A percentile compares a stretch with the other conserved stretches of the same genome.
These are phyloP conservation scores for Linurgus olivaceus DNA, from an alignment of 2,797 vertebrate species.

Conservation along the genomic window DNA sequence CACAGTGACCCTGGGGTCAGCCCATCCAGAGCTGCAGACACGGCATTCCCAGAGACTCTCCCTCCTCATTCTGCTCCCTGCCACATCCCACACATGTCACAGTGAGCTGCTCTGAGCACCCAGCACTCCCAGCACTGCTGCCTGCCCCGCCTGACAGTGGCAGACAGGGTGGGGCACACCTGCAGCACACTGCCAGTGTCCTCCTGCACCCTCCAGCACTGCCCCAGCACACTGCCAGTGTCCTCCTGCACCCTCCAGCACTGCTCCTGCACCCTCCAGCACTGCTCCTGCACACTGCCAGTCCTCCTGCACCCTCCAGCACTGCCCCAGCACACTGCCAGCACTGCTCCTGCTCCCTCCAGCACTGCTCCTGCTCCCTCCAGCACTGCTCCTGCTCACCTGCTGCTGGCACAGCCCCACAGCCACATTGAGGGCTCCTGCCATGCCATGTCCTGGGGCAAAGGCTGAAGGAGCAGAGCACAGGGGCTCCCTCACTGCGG, in stretches of 20 bases:
- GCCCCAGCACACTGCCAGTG: too few species aligned
- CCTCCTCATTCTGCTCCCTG: background rate
- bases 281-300: too few species aligned
- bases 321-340: too few species aligned
- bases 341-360: too few species aligned
- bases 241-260: too few species aligned
- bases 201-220: too few species aligned
- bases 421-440: fast-evolving
- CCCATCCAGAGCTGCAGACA: fast-evolving
- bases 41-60: background rate
- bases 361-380: background rate
- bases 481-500: fast-evolving
- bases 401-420: background rate
- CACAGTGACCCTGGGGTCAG: background rate
- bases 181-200: fast-evolving
- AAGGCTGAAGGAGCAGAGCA: fast-evolving
- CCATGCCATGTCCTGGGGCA: background rate
- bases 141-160: fast-evolving
- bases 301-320: too few species aligned
- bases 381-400: background rate
- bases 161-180: fast-evolving
- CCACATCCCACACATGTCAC: fast-evolving
- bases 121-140: background rate
- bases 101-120: fast-evolving
- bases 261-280: too few species aligned